Percentiles rank a stretch among this genome's conserved stretches.
Conservation (phyloP, 1,140 invertebrate genomes). For the Nymphalis io region DNA sequence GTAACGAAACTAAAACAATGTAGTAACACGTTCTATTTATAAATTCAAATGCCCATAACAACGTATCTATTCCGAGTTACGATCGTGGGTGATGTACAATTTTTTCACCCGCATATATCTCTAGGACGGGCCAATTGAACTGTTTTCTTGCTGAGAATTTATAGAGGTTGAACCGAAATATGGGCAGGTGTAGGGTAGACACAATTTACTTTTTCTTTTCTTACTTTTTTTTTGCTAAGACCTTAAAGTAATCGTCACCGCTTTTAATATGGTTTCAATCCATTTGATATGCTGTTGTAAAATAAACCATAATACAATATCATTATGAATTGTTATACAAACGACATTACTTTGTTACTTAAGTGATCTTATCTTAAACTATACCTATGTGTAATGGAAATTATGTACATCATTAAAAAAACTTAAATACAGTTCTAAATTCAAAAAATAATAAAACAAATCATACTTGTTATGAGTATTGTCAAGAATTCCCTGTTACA, state of each 20-base stretch:
- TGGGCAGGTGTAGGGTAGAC: slow-evolving; percentile 37
- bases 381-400: too few relatives aligned
- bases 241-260: not conserved
- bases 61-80: slow-evolving; percentile 24
- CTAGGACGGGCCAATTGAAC: slow-evolving; percentile 43
- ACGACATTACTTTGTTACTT: too few relatives aligned
- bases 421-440: too few relatives aligned
- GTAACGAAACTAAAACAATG: too few relatives aligned
- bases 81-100: slow-evolving; percentile 31
- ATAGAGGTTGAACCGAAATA: slow-evolving; percentile 45
- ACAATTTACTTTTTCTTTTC: slow-evolving; percentile 15
- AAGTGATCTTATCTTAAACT: too few relatives aligned
- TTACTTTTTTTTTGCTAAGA: slow-evolving; percentile 11
- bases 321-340: too few relatives aligned
- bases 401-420: too few relatives aligned
- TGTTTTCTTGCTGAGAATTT: slow-evolving; percentile 49
- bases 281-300: too few relatives aligned
- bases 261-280: not conserved
- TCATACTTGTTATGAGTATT: too few relatives aligned
- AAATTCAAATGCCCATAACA: slow-evolving; percentile 37
- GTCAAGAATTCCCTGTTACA: too few relatives aligned
- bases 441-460: too few relatives aligned
- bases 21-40: slow-evolving; percentile 10
- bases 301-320: too few relatives aligned
- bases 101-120: slow-evolving; percentile 49